phyloP scores from a whole-genome alignment of 2,888 invertebrate species.

The Priocnemis perturbator region DNA sequence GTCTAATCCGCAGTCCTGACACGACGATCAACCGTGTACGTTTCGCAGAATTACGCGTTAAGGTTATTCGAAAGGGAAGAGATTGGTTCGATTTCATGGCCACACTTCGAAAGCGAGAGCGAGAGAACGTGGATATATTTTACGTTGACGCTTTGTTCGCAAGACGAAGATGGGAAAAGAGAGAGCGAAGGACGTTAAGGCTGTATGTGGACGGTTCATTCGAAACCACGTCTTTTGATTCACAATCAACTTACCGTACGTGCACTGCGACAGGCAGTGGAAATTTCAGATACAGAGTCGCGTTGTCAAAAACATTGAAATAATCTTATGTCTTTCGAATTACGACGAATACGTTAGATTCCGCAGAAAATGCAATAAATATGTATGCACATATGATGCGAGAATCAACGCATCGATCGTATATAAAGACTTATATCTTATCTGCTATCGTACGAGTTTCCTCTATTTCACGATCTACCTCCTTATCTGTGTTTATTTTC shows the following conservation, averaged over 20 bases:
- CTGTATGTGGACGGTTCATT: constrained; percentile 6
- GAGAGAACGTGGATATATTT: background rate
- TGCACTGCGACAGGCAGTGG: background rate
- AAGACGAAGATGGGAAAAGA: constrained; percentile 11
- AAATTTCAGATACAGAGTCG: too few relatives aligned
- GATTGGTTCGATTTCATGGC: constrained; percentile 54
- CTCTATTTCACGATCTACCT: too few relatives aligned
- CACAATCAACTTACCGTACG: constrained; percentile 2
- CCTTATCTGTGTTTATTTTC: too few relatives aligned
- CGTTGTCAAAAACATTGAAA: too few relatives aligned
- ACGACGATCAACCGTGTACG: constrained; percentile 23
- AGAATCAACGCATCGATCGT: too few relatives aligned
- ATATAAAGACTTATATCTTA: too few relatives aligned
- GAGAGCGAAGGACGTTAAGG: constrained; percentile 33
- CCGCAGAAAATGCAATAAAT: too few relatives aligned
- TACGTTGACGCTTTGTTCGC: too few relatives aligned
- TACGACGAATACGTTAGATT: too few relatives aligned
- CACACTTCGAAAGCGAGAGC: constrained; percentile 26
- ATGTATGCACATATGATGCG: too few relatives aligned
- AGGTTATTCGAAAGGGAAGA: constrained; percentile 55
- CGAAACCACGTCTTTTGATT: background rate
- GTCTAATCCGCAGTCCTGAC: constrained; percentile 28
- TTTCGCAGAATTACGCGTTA: constrained; percentile 42
- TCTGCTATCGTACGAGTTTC: too few relatives aligned
- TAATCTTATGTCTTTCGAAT: too few relatives aligned